Base-by-base conservation (phyloP, 2,113 vertebrate species). In the Physeter macrocephalus region DNA sequence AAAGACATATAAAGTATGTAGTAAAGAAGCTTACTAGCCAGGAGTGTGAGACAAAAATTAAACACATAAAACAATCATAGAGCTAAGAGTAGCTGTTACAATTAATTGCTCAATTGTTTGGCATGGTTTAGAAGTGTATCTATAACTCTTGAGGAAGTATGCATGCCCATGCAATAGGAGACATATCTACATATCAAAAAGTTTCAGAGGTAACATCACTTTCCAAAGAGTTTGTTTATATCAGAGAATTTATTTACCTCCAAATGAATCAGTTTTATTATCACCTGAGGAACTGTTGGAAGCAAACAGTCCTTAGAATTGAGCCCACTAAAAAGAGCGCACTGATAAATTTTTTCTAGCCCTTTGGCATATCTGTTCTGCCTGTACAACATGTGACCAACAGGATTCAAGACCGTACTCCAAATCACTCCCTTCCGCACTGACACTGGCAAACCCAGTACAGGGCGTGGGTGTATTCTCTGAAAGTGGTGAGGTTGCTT, bases 1-100 rank as follows among this genome's bases (percentile, higher is more conserved):
- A 94, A 88, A 91, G 31, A 91, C 57, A 54, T 81, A 96, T 97
- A 91, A 96, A 91, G 49, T 86, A 83, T 64, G 57, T 27, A 83
- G 71, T 91, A 95, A 97, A 95, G 92, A 62, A 95, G 66, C 71
- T 91, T 72, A 94, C 93, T 93, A 96, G 75, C 93, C 95, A 94
- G 85, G 86, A 97, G 94, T 96, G 78, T 41, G 87, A 95, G 93
- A 95, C 95, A 97, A 96, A 97, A 97, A 97, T 97, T 97, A 98
- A 97, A 97, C n/a, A 67, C 97, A 97, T 98, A 95, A 97, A 98
- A 74, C 93, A 97, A 97, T 97, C 96, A 93, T 27, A 62, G 81
- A 69, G 67, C 88, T 90, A 82, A 96, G 61, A 83, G 29, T 59
- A 64, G 39, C 23, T 2, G 41, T 94, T 81, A 91, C 74, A 97